A percentile compares a stretch with the other conserved stretches of the same genome.
Conservation (phyloP, 2,888 invertebrate genomes). For the Alloscopus bannaensis region DNA sequence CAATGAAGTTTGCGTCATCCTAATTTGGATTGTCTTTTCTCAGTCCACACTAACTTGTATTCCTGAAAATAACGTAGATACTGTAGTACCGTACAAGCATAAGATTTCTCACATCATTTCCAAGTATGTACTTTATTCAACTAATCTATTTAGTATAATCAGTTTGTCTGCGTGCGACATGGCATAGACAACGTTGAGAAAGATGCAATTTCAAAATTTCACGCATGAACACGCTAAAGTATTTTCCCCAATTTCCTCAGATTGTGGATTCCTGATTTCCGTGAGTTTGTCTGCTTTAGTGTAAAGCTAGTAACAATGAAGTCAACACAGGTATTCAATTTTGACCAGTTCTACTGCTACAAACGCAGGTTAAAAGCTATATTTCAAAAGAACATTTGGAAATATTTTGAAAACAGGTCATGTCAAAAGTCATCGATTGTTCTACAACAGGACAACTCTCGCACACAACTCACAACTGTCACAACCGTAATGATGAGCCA, state of each 20-base stretch:
- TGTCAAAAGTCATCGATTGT: constrained; percentile 21
- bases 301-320: neutral
- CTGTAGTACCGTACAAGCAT: too few relatives aligned
- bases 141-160: too few relatives aligned
- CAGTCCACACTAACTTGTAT: too few relatives aligned
- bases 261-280: neutral
- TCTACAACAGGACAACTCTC: constrained; percentile 8
- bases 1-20: too few relatives aligned
- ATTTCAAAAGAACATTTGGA: neutral
- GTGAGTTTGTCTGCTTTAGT: neutral
- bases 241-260: neutral
- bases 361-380: too few relatives aligned
- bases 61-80: too few relatives aligned
- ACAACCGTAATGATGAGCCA: constrained; percentile 45
- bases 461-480: constrained; percentile 25
- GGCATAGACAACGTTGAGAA: neutral
- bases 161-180: too few relatives aligned
- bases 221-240: neutral
- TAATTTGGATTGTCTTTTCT: too few relatives aligned
- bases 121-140: neutral
- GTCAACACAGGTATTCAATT: neutral
- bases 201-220: neutral
- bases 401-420: neutral
- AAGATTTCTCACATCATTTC: too few relatives aligned
- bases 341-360: neutral